Base-by-base conservation (phyloP, 2,113 vertebrate species). In the Irena cyanogastra region DNA sequence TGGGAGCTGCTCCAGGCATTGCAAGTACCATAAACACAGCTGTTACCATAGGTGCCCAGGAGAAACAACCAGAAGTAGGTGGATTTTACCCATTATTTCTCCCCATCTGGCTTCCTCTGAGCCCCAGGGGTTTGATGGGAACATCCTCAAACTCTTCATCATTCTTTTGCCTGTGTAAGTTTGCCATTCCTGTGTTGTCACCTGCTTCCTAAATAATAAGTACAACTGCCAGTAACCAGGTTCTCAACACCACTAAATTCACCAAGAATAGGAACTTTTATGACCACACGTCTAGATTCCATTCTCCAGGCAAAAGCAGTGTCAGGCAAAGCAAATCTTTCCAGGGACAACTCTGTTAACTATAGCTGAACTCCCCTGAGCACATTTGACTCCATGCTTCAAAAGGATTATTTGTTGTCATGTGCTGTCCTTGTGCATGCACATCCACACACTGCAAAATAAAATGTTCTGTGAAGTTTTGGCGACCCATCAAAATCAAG, bases 401-500 rank as follows among this genome's bases (percentile, higher is more conserved):
- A 3, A 57, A 72, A 84, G 42, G 70, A 30, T 70, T 93, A 93
- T 83, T 90, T 88, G 42, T 50, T 72, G 65, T 77, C 53, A 18
- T 57, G 79, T 84, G 65, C 79, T 83, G 87, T 88, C 44, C 57
- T 56, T 87, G 64, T 41, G 79, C 80, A 88, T 63, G 69, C 52
- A 90, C 64, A 87, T 83, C 37, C 68, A 81, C 80, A 65, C 31
- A 49, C 60, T 77, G 65, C 65, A 95, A 95, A 96, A 96, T 95
- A 96, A 93, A 96, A 96, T 94, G 94, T 95, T 94, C 78, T 92
- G n/a, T 16, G 18, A 84, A 82, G 52, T 86, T 93, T 81, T 95
- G 93, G 94, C 94, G 26, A 41, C 86, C 30, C 72, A 82, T 96
- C 89, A 94, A 90, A 96, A 87, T 94, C 72, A 89, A 87, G 91